phyloP scores from a whole-genome alignment of 2,888 invertebrate genomes.

The Nowickia ferox region DNA sequence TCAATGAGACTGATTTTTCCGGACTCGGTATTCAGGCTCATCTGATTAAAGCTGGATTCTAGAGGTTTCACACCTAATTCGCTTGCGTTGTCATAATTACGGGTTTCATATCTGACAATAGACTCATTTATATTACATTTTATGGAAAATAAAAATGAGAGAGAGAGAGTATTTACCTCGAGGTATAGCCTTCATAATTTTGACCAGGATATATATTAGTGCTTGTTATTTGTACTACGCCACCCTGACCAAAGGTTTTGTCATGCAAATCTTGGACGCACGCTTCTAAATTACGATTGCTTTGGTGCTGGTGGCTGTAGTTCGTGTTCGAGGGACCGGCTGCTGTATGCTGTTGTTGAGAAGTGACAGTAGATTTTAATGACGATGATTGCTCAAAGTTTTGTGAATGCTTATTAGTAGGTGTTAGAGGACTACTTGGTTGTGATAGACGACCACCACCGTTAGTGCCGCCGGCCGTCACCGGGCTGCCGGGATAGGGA shows the following conservation, averaged over 20 bases:
- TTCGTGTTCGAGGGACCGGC: slow-evolving; percentile 36
- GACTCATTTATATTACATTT: background rate
- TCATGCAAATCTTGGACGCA: slow-evolving; percentile 83
- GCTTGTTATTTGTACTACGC: slow-evolving; percentile 79
- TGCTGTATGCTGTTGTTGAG: slow-evolving; percentile 72
- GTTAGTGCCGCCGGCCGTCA: slow-evolving; percentile 72
- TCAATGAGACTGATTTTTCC: slow-evolving; percentile 82
- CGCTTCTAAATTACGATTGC: slow-evolving; percentile 81
- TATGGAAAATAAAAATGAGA: background rate
- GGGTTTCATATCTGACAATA: slow-evolving; percentile 81
- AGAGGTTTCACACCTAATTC: slow-evolving; percentile 78
- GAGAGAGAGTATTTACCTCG: slow-evolving; percentile 84
- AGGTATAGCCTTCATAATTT: slow-evolving; percentile 87
- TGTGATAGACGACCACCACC: slow-evolving; percentile 75
- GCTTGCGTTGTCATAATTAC: slow-evolving; percentile 81
- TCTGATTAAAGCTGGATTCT: slow-evolving; percentile 81
- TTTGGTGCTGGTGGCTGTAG: slow-evolving; percentile 60
- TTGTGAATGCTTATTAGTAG: slow-evolving; percentile 80
- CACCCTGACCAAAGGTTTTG: slow-evolving; percentile 83
- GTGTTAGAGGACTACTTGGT: slow-evolving; percentile 76
- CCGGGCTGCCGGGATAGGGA: slow-evolving; percentile 82
- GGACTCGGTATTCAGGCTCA: slow-evolving; percentile 81
- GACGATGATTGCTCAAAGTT: slow-evolving; percentile 76
- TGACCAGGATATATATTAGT: slow-evolving; percentile 79
- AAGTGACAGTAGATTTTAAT: slow-evolving; percentile 73